phyloP scores from a whole-genome alignment of 2,113 vertebrate genomes.

The Procavia capensis region DNA sequence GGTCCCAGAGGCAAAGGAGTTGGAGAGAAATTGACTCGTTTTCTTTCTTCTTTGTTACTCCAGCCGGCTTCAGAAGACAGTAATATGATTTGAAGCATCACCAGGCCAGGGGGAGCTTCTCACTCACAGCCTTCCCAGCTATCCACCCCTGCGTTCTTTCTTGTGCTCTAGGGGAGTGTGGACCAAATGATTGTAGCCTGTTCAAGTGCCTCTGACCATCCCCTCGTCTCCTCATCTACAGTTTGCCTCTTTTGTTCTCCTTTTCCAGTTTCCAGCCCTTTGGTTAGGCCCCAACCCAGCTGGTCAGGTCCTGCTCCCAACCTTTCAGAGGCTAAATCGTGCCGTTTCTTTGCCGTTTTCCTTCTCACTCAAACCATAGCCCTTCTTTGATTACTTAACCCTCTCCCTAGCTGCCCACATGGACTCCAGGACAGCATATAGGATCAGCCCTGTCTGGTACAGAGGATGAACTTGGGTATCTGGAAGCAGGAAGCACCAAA shows the following conservation, averaged over 20 bases:
- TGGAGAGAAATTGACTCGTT: not conserved
- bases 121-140: not conserved
- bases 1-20: not conserved
- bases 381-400: not conserved
- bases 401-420: not conserved
- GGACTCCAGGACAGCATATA: not conserved
- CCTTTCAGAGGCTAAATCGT: not conserved
- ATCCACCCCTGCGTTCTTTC: not conserved
- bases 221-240: not conserved
- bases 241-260: not conserved
- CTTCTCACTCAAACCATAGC: not conserved
- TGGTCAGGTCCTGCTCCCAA: not conserved
- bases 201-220: not conserved
- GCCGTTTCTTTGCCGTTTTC: not conserved
- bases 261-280: not conserved
- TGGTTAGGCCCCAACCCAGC: not conserved
- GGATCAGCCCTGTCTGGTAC: not conserved
- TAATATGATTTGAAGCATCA: conserved; percentile 12
- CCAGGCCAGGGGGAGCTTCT: not conserved
- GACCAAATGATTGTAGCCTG: conserved; percentile 69
- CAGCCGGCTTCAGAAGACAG: conserved; percentile 68
- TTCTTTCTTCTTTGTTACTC: not conserved
- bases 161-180: not conserved
- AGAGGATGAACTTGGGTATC: not conserved
- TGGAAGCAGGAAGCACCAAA: not conserved